Conservation (phyloP, 2,797 vertebrate species). For the Anableps anableps region DNA sequence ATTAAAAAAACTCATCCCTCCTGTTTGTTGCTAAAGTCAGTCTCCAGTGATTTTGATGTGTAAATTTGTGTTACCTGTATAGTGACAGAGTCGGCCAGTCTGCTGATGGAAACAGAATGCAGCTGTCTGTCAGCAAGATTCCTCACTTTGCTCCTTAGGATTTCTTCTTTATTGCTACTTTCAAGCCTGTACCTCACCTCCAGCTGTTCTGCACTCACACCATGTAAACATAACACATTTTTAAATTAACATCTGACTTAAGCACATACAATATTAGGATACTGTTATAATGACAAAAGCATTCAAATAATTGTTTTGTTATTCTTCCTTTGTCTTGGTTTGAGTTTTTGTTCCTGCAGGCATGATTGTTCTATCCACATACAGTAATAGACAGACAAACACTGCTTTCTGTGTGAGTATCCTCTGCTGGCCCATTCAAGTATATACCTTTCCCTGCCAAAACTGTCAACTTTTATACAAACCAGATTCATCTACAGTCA, state of each 20-base stretch:
- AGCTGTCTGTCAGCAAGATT: constrained; percentile 88
- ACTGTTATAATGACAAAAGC: neutral
- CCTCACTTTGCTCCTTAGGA: constrained; percentile 81
- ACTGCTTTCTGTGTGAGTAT: neutral
- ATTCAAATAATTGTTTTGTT: neutral
- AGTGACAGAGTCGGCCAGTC: constrained; percentile 82
- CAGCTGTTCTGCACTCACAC: constrained; percentile 81
- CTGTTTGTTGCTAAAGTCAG: neutral
- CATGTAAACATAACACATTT: neutral
- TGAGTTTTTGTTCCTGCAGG: neutral
- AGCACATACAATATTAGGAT: neutral
- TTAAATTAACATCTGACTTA: neutral
- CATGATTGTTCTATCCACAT: neutral
- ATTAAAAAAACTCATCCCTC: neutral
- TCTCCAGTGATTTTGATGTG: neutral
- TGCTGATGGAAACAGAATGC: constrained; percentile 82
- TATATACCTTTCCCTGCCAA: neutral
- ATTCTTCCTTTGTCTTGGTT: neutral
- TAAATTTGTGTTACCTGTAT: constrained; percentile 62
- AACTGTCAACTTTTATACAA: neutral
- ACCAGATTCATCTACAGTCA: neutral
- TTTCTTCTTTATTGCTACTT: constrained; percentile 82
- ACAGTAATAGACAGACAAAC: neutral
- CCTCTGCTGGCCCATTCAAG: neutral
- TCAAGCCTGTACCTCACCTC: constrained; percentile 91